A percentile compares a stretch with the other conserved stretches of the same genome.
These are phyloP conservation scores for Ceratitis capitata DNA, from an alignment of 1,140 invertebrate species.

Conservation along the genomic window DNA sequence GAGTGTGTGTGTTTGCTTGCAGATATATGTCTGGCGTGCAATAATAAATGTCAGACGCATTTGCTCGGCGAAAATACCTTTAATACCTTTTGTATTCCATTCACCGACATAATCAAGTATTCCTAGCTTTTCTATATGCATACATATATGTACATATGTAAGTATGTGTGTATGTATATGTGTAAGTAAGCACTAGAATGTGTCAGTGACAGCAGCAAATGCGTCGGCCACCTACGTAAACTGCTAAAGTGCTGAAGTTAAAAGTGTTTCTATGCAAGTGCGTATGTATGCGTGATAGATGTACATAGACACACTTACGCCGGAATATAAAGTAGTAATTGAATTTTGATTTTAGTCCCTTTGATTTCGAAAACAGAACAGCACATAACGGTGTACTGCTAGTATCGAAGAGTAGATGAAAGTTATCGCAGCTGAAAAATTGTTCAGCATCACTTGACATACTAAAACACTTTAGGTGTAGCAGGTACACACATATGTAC, in stretches of 20 bases:
- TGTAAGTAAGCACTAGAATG: too few relatives aligned
- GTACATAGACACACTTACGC: neutral
- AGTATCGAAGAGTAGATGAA: too few relatives aligned
- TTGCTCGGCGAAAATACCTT: neutral
- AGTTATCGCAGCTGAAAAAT: neutral
- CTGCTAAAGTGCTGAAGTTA: slow-evolving; percentile 13
- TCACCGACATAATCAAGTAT: neutral
- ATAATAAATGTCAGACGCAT: slow-evolving; percentile 36
- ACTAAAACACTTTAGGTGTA: neutral
- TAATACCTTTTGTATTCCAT: slow-evolving; percentile 28
- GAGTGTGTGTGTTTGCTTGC: neutral
- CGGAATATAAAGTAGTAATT: slow-evolving; percentile 18
- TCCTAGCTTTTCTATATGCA: neutral
- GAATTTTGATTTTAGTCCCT: slow-evolving; percentile 37
- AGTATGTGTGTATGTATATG: neutral
- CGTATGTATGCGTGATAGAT: neutral
- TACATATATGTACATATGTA: neutral
- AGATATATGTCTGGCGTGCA: neutral
- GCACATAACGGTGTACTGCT: too few relatives aligned
- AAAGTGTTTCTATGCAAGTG: neutral
- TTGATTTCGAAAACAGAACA: slow-evolving; percentile 14
- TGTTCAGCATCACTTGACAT: neutral
- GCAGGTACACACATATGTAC: neutral
- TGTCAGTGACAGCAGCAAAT: too few relatives aligned
- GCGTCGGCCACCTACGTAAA: neutral